A percentile compares a stretch with the other conserved stretches of the same genome.
Evolutionary conservation across 2,888 invertebrate genomes (phyloP).

Genomic region (Dastarcus helophoroides): DNA sequence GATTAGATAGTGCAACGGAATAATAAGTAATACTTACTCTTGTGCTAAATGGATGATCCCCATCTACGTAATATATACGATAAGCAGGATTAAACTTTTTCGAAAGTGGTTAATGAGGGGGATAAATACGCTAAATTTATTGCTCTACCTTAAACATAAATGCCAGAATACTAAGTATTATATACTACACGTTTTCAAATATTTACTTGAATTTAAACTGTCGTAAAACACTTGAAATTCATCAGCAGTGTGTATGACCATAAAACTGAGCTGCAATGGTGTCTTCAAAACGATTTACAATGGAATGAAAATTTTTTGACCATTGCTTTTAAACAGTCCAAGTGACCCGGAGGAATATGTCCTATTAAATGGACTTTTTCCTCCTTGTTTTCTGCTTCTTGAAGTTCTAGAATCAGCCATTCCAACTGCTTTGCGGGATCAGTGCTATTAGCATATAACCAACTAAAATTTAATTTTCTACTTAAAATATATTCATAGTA

Average conservation of each 20-base stretch:
- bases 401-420: constrained; percentile 88
- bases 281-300: constrained; percentile 75
- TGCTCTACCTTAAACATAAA: constrained; percentile 49
- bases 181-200: too few relatives aligned
- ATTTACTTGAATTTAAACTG: too few relatives aligned
- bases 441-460: constrained; percentile 84
- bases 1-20: too few relatives aligned
- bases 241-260: constrained; percentile 87
- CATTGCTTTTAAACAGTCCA: constrained; percentile 88
- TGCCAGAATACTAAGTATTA: not conserved
- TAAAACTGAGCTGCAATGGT: constrained; percentile 85
- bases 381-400: constrained; percentile 80
- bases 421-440: constrained; percentile 90
- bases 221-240: constrained; percentile 90
- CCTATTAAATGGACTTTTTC: constrained; percentile 95
- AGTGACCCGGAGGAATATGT: constrained; percentile 89
- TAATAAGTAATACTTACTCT: constrained; percentile 51
- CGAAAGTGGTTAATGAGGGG: constrained; percentile 89
- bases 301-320: constrained; percentile 85
- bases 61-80: constrained; percentile 89
- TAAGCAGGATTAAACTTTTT: constrained; percentile 87
- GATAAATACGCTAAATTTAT: constrained; percentile 82
- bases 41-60: constrained; percentile 70
- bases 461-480: too few relatives aligned
- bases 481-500: too few relatives aligned